Evolutionary conservation across 2,797 vertebrate species (phyloP).

Genomic region (Pipistrellus kuhlii): DNA sequence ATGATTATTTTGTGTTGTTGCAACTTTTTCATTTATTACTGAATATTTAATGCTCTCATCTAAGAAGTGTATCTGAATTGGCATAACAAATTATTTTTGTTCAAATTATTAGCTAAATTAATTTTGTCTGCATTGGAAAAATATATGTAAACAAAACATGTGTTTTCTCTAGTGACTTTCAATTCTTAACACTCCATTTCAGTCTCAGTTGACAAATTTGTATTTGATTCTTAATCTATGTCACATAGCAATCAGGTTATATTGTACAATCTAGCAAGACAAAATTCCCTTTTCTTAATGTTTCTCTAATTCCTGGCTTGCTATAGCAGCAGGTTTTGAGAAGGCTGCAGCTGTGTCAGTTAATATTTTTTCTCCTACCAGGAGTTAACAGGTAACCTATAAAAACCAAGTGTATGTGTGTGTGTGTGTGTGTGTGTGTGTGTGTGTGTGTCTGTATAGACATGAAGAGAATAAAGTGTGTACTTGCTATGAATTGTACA

Average conservation of each 20-base stretch:
- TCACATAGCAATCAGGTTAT: not conserved
- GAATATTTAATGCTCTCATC: not conserved
- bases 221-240: not conserved
- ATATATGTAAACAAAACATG: not conserved
- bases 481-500: slow-evolving; percentile 8
- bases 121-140: not conserved
- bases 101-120: slow-evolving; percentile 29
- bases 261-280: not conserved
- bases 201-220: not conserved
- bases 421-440: no score
- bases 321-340: not conserved
- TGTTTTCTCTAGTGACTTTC: not conserved
- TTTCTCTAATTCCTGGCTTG: not conserved
- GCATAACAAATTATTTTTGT: not conserved
- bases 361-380: slow-evolving; percentile 13
- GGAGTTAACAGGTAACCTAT: not conserved
- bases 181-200: slow-evolving; percentile 27
- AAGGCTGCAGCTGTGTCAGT: not conserved
- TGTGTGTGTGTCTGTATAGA: fast-evolving
- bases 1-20: not conserved
- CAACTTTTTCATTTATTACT: not conserved
- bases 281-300: not conserved
- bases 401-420: not conserved
- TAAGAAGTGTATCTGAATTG: not conserved
- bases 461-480: not conserved